Evolutionary conservation across 2,888 invertebrate genomes (phyloP).

Genomic region (Ligdia adustata): DNA sequence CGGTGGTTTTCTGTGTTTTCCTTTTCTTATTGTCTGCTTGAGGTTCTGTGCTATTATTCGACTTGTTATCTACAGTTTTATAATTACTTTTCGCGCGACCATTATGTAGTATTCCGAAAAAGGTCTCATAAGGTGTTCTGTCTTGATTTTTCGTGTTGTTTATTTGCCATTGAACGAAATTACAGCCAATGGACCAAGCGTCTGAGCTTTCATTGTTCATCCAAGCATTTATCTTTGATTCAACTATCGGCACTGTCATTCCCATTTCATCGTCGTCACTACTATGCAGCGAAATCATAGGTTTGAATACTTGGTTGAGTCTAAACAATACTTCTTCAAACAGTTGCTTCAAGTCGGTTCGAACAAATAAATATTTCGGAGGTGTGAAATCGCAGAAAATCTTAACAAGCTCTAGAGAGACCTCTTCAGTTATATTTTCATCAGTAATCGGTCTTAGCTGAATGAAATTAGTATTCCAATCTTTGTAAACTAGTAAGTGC

Average conservation of each 20-base stretch:
- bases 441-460: constrained; percentile 7
- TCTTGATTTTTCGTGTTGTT: neutral
- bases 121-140: neutral
- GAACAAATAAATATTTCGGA: neutral
- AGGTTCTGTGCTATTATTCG: neutral
- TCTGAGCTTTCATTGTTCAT: no score
- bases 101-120: constrained; percentile 3
- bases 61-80: neutral
- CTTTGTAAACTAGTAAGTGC: constrained; percentile 1
- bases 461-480: neutral
- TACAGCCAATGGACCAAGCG: constrained; percentile 10
- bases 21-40: no score
- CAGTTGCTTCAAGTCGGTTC: neutral
- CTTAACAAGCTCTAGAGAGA: constrained; percentile 10
- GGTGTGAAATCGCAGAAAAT: constrained; percentile 7
- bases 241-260: no score
- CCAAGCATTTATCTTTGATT: no score
- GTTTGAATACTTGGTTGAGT: no score
- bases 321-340: neutral
- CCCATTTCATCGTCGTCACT: no score
- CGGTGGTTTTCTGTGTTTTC: no score
- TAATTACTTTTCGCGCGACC: no score
- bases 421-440: neutral
- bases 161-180: constrained; percentile 12
- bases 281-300: no score